phyloP scores from a whole-genome alignment of 2,797 vertebrate species.

The Premnoplex brunnescens region DNA sequence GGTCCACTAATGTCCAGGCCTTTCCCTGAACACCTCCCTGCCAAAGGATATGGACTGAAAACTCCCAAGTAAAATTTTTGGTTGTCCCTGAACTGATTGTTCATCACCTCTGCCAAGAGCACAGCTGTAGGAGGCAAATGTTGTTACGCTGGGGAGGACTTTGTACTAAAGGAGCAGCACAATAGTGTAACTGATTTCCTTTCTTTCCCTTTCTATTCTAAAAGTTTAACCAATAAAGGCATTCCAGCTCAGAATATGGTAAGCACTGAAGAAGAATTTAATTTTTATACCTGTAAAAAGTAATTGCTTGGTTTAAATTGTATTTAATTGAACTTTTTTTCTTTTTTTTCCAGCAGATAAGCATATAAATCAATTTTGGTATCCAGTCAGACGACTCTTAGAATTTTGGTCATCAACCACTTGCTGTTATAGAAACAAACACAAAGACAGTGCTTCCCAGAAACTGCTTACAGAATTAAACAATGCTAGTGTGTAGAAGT shows the following conservation, averaged over 20 bases:
- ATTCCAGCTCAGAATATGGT: neutral
- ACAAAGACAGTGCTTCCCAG: neutral
- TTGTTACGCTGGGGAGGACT: neutral
- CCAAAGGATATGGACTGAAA: neutral
- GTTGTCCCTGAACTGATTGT: neutral
- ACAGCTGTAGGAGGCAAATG: neutral
- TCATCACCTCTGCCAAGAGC: neutral
- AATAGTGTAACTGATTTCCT: rapidly evolving
- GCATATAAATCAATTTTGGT: neutral
- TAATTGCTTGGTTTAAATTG: neutral
- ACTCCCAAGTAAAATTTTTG: neutral
- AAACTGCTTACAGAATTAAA: neutral
- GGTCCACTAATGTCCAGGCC: neutral
- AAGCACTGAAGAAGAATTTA: neutral
- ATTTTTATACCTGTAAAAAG: neutral
- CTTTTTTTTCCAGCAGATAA: neutral
- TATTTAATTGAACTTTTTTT: neutral
- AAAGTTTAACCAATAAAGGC: neutral
- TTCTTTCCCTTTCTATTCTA: neutral
- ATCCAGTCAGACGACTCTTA: neutral
- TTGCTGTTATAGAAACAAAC: neutral
- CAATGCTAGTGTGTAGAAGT: neutral
- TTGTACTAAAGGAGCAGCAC: neutral
- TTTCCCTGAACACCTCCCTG: neutral
- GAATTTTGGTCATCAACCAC: neutral